Evolutionary conservation across 1,140 invertebrate species (phyloP).

Genomic region (Zaprionus africanus): DNA sequence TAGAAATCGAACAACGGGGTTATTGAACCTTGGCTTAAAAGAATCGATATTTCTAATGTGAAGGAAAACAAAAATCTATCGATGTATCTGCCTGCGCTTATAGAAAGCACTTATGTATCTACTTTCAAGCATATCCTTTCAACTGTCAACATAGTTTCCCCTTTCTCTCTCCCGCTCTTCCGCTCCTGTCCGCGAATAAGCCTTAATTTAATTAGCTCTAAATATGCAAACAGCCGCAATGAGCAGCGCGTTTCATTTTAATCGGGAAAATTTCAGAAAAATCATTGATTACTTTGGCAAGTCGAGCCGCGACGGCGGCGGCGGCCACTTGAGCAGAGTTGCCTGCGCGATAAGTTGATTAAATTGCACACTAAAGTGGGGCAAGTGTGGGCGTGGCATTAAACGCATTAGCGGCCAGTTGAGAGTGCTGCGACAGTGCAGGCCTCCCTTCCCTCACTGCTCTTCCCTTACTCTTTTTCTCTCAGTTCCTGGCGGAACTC

Average conservation of each 20-base stretch:
- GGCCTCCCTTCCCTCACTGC: not conserved
- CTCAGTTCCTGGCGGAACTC: slow-evolving; percentile 57
- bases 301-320: not conserved
- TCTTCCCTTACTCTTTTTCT: not conserved
- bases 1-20: not conserved
- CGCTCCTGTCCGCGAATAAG: not conserved
- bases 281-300: slow-evolving; percentile 67
- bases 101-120: not conserved
- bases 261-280: slow-evolving; percentile 62
- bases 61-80: not conserved
- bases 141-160: not conserved
- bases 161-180: not conserved
- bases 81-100: not conserved
- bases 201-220: slow-evolving; percentile 65
- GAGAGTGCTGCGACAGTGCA: slow-evolving; percentile 7
- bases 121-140: not conserved
- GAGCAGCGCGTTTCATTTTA: slow-evolving; percentile 59
- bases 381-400: slow-evolving; percentile 15
- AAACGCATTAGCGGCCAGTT: slow-evolving; percentile 1
- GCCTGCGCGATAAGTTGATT: slow-evolving; percentile 73
- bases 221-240: slow-evolving; percentile 65
- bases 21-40: not conserved
- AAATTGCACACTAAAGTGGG: slow-evolving; percentile 74
- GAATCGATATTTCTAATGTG: no score
- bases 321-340: slow-evolving; percentile 42